phyloP scores from a whole-genome alignment of 2,113 vertebrate genomes.

The human region GRCh38 chr3:22352001-22352500 shows the following conservation, averaged over 20 bases:
- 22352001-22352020: neutral
- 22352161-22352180: neutral
- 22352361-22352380: neutral
- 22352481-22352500: neutral
- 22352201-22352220: neutral
- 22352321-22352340: neutral
- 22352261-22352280: neutral
- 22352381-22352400: neutral
- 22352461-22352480: constrained; percentile 50
- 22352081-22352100: neutral
- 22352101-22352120: neutral
- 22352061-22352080: neutral
- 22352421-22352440: neutral
- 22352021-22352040: neutral
- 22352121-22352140: neutral
- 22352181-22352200: neutral
- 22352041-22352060: neutral
- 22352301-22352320: neutral
- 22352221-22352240: neutral
- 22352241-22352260: neutral
- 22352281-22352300: neutral
- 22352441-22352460: neutral
- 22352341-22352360: neutral
- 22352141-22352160: neutral
- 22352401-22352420: neutral